phyloP scores from a whole-genome alignment of 2,113 vertebrate species.

The Megaleporinus macrocephalus region DNA sequence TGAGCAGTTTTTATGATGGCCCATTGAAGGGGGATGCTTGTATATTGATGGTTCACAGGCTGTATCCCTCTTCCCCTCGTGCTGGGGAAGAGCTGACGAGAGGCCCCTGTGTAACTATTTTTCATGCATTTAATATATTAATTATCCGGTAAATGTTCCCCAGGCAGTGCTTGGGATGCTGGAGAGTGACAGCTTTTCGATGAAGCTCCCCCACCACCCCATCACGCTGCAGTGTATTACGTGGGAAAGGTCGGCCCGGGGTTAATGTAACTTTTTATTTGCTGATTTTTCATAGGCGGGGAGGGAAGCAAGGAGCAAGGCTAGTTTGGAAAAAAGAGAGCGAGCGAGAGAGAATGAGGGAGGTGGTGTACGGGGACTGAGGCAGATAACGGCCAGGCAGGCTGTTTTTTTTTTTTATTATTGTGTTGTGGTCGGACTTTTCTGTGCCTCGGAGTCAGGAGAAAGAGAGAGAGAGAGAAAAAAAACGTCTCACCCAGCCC shows the following conservation, averaged over 20 bases:
- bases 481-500: conserved; percentile 42
- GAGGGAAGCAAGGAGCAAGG: conserved; percentile 76
- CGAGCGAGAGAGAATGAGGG: conserved; percentile 62
- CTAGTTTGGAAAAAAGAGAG: conserved; percentile 77
- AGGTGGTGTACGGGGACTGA: conserved; percentile 47
- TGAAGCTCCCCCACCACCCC: conserved; percentile 87
- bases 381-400: conserved; percentile 62
- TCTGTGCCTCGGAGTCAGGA: conserved; percentile 54
- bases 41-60: conserved; percentile 98
- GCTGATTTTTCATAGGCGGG: conserved; percentile 98
- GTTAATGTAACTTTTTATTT: conserved; percentile 99
- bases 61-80: conserved; percentile 89
- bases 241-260: conserved; percentile 95
- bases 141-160: conserved; percentile 99
- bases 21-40: conserved; percentile 98
- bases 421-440: conserved; percentile 66
- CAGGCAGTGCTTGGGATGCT: conserved; percentile 95
- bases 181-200: conserved; percentile 95
- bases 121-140: conserved; percentile 99
- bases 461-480: no score
- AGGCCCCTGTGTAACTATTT: conserved; percentile 97
- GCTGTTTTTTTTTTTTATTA: conserved; percentile 59
- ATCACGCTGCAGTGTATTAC: conserved; percentile 98
- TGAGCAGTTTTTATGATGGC: conserved; percentile 99
- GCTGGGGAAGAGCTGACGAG: conserved; percentile 81